Evolutionary conservation across 2,888 invertebrate species (phyloP), one percentile per base, ranked within the genome.

Genomic region (Camponotus fellah): DNA sequence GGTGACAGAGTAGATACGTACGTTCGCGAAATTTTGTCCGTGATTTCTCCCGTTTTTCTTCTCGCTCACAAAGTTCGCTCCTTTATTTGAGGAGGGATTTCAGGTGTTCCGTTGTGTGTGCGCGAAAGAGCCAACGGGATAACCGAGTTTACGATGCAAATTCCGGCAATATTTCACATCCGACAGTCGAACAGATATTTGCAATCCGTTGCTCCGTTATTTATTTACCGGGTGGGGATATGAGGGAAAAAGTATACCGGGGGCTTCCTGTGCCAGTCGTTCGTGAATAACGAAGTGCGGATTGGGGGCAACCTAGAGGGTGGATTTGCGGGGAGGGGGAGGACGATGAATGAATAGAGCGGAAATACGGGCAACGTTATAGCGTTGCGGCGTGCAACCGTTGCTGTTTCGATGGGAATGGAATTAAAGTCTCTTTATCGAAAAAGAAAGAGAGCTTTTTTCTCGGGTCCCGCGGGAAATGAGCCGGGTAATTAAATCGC

Each of bases 111-210:
- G 56, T 37, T 49, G 34, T 34, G 46, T 21, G 46, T 21, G 43
- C 64, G 37, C 3, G 40, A 34, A 37, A 12, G 43, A 62, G 21
- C 75, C 72, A 32, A n/a, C 26, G 72, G 40, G 81, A 72, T 84
- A 81, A 74, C 74, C 64, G 75, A 71, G 79, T 83, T 83, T 83
- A 83, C 79, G 71, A 72, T 65, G 83, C 80, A 80, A 84, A 84
- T 81, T 81, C 80, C 58, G 60, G 60, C 80, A 82, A 84, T 85
- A 72, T 77, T 72, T 85, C 72, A 85, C 76, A 49, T 72, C 53
- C 71, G 85, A 83, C 82, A 83, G 77, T 80, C 79, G 76, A 60
- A 80, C 74, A 66, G 83, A 83, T 85, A 83, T 85, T 83, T 74
- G 74, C 83, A 83, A 83, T 85, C 53, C 60, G 82, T 12, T 37